Base-by-base conservation (phyloP, 2,888 invertebrate genomes). In the Pterostichus niger region DNA sequence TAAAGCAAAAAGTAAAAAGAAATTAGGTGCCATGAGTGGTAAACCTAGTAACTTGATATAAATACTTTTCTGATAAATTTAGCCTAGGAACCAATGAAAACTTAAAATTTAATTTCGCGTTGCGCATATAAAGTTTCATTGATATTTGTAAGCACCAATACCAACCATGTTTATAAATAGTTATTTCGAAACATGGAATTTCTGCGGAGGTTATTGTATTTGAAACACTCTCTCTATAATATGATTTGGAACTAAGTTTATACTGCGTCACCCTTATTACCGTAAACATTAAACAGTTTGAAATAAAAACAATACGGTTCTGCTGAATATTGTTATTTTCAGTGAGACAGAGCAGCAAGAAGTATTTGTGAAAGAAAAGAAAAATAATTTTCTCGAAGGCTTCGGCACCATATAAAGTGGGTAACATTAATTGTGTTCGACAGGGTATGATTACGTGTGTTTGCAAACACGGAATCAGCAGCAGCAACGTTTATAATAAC, bases 391-490 rank as follows among this genome's bases (percentile, higher is more conserved):
- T 7, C 54, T 11, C 11, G 0, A 13, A 61, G 33, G 24, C 24
- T 24, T 3, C 2, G 5, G 40, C 40, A n/a, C 7, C 33, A 6
- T 64, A 33, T 64, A 11, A 33, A 64, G 17, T 35, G 6, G 11
- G 33, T 64, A n/a, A 33, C n/a, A 64, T 64, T 64, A 64, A 64
- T 64, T 64, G 11, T 64, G 24, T 64, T 64, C n/a, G 64, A 64
- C 35, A 64, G 7, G 24, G 33, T 64, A 35, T 64, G 35, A 64
- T 64, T 33, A 64, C 31, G 17, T n/a, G 35, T 59, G 17, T 61
- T 24, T 24, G 61, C 31, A 6, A 31, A 61, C 61, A 31, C 13
- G 33, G 6, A 61, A 61, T 31, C 33, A 61, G 31, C 31, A 7
- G 24, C 24, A 24, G 24, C 24, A 24, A 24, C 24, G 24, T 61